Base-by-base conservation (phyloP, 2,113 vertebrate genomes). In the Sciurus niger region DNA sequence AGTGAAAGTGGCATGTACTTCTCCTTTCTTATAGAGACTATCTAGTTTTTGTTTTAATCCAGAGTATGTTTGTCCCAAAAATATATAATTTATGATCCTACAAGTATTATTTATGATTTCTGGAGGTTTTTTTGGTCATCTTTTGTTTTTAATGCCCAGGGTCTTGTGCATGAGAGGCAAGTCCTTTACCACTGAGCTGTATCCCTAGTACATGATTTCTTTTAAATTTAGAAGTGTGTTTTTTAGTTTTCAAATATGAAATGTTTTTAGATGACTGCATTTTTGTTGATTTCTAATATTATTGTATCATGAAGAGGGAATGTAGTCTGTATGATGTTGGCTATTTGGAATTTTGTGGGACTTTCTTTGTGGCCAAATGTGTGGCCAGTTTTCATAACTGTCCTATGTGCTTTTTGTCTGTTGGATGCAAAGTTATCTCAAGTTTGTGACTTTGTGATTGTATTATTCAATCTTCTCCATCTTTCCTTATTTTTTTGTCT, bases 301-400 rank as follows among this genome's bases (percentile, higher is more conserved):
- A 55, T 55, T 95, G 32, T 34, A 37, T 76, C 88, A 89, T 76
- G 78, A 89, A 60, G 25, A 80, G 51, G n/a, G 58, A 85, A 84
- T 82, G 58, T 18, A 77, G n/a, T 89, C n/a, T 84, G 77, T 43
- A 25, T 94, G 93, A 89, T 70, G 73, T 28, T 84, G 51, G 67
- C 12, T 84, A 89, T 78, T 25, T 97, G 83, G 91, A 92, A 92
- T 96, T 93, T 85, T 30, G 89, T 55, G 20, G 53, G 58, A 48
- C n/a, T 72, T 84, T 72, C 60, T 79, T 84, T 95, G 60, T 46
- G 80, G 74, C 78, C 51, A 82, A 92, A 80, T 80, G 32, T 82
- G 78, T 84, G 32, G 63, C 93, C 74, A 87, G 8, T 40, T 90
- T 91, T 92, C 74, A 13, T 89, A 65, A 94, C 40, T 48, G 0